phyloP scores from a whole-genome alignment of 1,140 invertebrate genomes.

The Thrips palmi region DNA sequence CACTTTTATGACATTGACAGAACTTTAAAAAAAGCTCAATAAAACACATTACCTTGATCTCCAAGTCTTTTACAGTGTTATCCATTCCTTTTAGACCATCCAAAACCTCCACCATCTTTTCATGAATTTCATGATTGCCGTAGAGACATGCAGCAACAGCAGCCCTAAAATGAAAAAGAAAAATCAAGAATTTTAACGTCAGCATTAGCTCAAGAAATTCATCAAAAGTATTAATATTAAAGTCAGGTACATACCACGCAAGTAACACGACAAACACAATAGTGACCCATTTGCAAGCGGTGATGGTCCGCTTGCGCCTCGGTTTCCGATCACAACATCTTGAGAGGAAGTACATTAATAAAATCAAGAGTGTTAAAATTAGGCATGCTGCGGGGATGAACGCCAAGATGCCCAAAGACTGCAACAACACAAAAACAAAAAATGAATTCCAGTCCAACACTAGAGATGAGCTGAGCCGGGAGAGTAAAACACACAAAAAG shows the following conservation, averaged over 20 bases:
- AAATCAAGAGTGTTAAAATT: conserved; percentile 68
- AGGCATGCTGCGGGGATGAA: conserved; percentile 79
- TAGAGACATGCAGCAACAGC: conserved; percentile 56
- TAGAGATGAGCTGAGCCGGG: not conserved
- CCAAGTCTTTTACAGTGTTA: no score
- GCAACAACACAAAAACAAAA: conserved; percentile 18
- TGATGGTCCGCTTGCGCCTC: conserved; percentile 63
- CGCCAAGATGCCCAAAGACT: conserved; percentile 79
- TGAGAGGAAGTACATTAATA: conserved; percentile 78
- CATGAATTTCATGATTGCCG: conserved; percentile 86
- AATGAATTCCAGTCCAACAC: not conserved
- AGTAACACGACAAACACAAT: conserved; percentile 53
- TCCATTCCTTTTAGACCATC: no score
- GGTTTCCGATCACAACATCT: conserved; percentile 85
- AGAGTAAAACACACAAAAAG: not conserved
- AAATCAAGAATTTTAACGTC: conserved; percentile 2
- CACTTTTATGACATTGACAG: not conserved
- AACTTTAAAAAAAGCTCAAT: conserved; percentile 3
- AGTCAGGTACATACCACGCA: conserved; percentile 16
- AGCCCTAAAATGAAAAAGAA: conserved; percentile 22
- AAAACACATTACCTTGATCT: not conserved
- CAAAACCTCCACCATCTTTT: conserved; percentile 62
- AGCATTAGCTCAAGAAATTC: not conserved
- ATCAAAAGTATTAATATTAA: conserved; percentile 1
- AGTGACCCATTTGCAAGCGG: conserved; percentile 62